Conservation (phyloP, 2,797 vertebrate species). For the Geotrypetes seraphini region DNA sequence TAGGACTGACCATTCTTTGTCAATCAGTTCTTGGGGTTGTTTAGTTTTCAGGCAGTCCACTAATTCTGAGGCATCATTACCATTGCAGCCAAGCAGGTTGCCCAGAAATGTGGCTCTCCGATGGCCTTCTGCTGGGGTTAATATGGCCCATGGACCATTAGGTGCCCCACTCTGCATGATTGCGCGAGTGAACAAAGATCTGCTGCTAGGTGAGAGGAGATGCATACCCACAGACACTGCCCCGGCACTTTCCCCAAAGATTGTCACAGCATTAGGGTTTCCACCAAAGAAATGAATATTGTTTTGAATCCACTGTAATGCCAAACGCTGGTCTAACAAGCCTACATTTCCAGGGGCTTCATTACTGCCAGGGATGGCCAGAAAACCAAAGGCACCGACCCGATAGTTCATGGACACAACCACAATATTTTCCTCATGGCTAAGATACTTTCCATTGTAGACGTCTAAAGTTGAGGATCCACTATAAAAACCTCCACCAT, state of each 20-base stretch:
- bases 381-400: conserved; percentile 79
- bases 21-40: conserved; percentile 66
- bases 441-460: conserved; percentile 81
- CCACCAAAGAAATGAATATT: conserved; percentile 80
- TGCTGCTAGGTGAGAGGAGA: conserved; percentile 69
- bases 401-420: conserved; percentile 90
- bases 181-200: conserved; percentile 66
- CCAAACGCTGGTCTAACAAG: conserved; percentile 80
- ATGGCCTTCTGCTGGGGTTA: conserved; percentile 67
- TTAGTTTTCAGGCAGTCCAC: conserved; percentile 67
- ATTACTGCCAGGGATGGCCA: conserved; percentile 70
- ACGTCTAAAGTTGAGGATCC: conserved; percentile 82
- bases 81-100: conserved; percentile 62
- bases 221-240: conserved; percentile 78
- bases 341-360: conserved; percentile 86
- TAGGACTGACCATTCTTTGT: conserved; percentile 72
- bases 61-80: conserved; percentile 70
- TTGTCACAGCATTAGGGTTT: conserved; percentile 73
- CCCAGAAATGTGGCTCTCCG: conserved; percentile 62
- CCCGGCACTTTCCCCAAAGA: conserved; percentile 87
- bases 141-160: conserved; percentile 79
- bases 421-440: conserved; percentile 65
- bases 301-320: conserved; percentile 75
- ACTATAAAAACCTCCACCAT: conserved; percentile 85
- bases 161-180: conserved; percentile 81